A percentile compares a stretch with the other conserved stretches of the same genome.
These are phyloP conservation scores for Poecilia gillii DNA, from an alignment of 2,797 vertebrate species.

Conservation along the genomic window DNA sequence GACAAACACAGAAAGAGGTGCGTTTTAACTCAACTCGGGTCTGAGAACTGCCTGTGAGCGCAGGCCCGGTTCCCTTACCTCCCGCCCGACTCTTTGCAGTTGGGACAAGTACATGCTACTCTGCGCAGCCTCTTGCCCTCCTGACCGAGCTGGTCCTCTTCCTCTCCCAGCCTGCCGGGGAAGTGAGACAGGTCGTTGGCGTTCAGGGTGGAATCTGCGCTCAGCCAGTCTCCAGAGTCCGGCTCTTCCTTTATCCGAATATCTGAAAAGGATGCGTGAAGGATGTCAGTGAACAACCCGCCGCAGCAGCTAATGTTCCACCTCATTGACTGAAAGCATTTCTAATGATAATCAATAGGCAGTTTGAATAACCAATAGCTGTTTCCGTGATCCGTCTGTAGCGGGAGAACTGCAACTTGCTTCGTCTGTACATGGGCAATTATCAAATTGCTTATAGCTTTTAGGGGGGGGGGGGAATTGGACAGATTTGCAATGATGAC, in stretches of 20 bases:
- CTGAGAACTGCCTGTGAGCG: not conserved
- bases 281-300: conserved; percentile 15
- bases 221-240: conserved; percentile 96
- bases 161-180: conserved; percentile 92
- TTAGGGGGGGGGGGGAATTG: not conserved
- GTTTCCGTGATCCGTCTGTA: not conserved
- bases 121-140: conserved; percentile 96
- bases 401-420: not conserved
- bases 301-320: conserved; percentile 25
- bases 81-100: conserved; percentile 98
- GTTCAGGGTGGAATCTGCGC: conserved; percentile 95
- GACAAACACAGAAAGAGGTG: conserved; percentile 55
- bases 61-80: conserved; percentile 82
- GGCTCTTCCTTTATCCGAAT: conserved; percentile 99
- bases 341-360: not conserved
- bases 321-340: not conserved
- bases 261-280: conserved; percentile 75
- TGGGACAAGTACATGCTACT: conserved; percentile 98
- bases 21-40: not conserved
- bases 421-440: not conserved
- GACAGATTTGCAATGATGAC: not conserved
- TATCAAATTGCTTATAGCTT: not conserved
- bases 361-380: not conserved
- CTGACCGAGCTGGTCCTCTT: conserved; percentile 94
- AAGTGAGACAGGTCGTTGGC: conserved; percentile 95